Base-by-base conservation (phyloP, 37 sponge, comb jelly and placozoan genomes). In the Chondrosia reniformis region DNA sequence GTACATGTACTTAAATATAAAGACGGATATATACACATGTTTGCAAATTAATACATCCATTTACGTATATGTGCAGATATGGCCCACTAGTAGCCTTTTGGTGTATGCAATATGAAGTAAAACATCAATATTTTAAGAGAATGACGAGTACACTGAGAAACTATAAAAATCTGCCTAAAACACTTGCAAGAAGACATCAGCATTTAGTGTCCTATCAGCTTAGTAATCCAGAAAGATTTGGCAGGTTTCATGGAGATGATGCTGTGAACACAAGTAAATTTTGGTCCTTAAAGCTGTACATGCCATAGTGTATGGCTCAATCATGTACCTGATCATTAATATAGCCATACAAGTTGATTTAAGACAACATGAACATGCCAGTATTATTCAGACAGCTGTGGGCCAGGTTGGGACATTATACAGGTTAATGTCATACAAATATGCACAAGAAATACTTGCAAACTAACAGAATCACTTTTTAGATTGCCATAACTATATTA, bases 81-180 rank as follows among this genome's bases (percentile, higher is more conserved):
- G 88, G 88, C 1, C 88, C 88, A 74, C 64, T 83, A 55, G 41
- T 46, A 19, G 34, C 76, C 17, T 31, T 72, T 15, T 88, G 88
- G 88, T 88, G 88, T 42, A 88, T 88, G 88, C 43, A 83, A 45
- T 88, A 64, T 63, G 88, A 88, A 44, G 88, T 57, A 58, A 88
- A 88, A 31, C 83, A 88, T 39, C 63, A 55, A 39, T 81, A 62
- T 42, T 86, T 86, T 55, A 10, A 69, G 43, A 69, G 8, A n/a
- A 24, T 86, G 0, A 81, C 86, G 3, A 49, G 36, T 9, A 45
- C 30, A 25, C 45, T 74, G 13, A 74, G 45, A 24, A 45, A 63
- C 34, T 86, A 79, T 33, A 80, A 86, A 45, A 86, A 87, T 39
- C 41, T 87, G 3, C 30, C 81, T 45, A 88, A 82, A 65, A 79